These are phyloP conservation scores for Limnothrissa miodon DNA, from an alignment of 2,113 vertebrate genomes.

Conservation along the genomic window DNA sequence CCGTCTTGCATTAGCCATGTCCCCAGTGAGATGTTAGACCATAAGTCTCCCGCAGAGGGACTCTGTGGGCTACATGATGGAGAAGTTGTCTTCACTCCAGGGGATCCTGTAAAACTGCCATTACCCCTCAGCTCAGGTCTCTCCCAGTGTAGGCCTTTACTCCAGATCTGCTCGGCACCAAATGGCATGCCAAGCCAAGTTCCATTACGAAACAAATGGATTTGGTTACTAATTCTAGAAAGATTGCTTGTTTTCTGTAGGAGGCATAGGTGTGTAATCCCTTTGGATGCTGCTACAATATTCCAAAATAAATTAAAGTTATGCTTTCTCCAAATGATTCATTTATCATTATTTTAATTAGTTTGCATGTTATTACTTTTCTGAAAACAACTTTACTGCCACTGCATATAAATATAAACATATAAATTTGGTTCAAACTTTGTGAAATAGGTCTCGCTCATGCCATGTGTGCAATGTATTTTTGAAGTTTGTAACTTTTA, in stretches of 20 bases:
- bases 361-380: no score
- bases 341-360: no score
- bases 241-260: conserved; percentile 2
- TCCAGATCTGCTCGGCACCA: conserved; percentile 26
- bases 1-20: conserved; percentile 49
- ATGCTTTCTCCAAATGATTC: no score
- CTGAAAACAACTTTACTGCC: no score
- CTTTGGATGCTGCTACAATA: not conserved
- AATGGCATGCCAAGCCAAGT: conserved; percentile 52
- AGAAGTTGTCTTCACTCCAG: conserved; percentile 59
- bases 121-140: conserved; percentile 40
- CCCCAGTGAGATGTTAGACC: conserved; percentile 59
- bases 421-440: no score
- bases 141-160: conserved; percentile 35
- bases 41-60: conserved; percentile 55
- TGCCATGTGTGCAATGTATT: no score
- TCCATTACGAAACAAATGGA: conserved; percentile 62
- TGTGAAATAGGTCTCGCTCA: no score
- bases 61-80: conserved; percentile 43
- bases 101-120: conserved; percentile 70
- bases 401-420: no score
- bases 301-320: not conserved
- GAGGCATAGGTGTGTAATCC: not conserved
- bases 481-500: no score
- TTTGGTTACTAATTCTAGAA: conserved; percentile 53